Evolutionary conservation across 2,797 vertebrate genomes (phyloP).

Genomic region (Periophthalmus magnuspinnatus): DNA sequence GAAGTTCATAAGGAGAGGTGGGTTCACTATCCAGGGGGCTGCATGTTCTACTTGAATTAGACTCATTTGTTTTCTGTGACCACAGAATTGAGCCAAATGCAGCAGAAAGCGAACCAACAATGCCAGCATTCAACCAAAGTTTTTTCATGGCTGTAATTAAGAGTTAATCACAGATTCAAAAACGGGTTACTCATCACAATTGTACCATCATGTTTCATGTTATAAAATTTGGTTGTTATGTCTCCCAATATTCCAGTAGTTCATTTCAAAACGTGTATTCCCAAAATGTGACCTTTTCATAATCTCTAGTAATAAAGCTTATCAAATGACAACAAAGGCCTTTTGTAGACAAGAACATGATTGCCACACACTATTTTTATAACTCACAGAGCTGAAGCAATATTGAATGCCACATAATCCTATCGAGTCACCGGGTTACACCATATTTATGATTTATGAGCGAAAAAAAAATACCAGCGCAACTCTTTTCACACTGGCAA

Average conservation of each 20-base stretch:
- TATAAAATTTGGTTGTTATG: background rate
- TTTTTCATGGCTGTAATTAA: slow-evolving; percentile 67
- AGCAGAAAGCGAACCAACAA: slow-evolving; percentile 68
- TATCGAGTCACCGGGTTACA: too few relatives aligned
- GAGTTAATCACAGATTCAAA: slow-evolving; percentile 11
- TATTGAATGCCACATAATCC: background rate
- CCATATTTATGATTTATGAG: too few relatives aligned
- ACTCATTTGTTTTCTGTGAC: slow-evolving; percentile 65
- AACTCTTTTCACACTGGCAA: background rate
- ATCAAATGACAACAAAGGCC: background rate
- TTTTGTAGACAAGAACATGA: slow-evolving; percentile 9
- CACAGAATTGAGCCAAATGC: slow-evolving; percentile 75
- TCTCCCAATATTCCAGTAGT: background rate
- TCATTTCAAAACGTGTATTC: background rate
- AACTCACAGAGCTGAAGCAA: background rate
- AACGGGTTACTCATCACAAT: background rate
- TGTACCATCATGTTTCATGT: background rate
- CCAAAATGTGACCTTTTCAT: background rate
- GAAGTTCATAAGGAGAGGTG: slow-evolving; percentile 76
- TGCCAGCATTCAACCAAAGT: slow-evolving; percentile 66
- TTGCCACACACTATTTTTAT: background rate
- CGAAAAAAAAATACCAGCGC: too few relatives aligned
- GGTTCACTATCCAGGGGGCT: background rate
- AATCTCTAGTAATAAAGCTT: background rate
- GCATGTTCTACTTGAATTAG: slow-evolving; percentile 13